A percentile compares a stretch with the other conserved stretches of the same genome.
Conservation (phyloP, 1,140 invertebrate genomes). For the Drosophila virilis region DNA sequence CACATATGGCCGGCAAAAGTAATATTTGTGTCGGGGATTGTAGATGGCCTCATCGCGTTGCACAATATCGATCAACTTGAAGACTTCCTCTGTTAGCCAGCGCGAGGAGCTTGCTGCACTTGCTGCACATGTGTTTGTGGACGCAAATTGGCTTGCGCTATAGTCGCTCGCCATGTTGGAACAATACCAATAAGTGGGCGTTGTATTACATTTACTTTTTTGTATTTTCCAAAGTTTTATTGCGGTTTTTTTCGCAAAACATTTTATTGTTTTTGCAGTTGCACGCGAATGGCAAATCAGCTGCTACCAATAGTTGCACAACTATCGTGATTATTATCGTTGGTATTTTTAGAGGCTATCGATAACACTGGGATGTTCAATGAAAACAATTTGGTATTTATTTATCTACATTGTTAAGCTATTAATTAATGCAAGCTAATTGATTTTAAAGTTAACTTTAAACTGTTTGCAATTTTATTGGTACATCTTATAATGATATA, state of each 20-base stretch:
- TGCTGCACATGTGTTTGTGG: conserved; percentile 50
- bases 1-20: conserved; percentile 81
- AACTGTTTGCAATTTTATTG: no score
- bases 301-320: conserved; percentile 8
- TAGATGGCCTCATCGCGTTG: conserved; percentile 81
- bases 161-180: conserved; percentile 62
- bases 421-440: no score
- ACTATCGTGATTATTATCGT: not conserved
- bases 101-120: conserved; percentile 65
- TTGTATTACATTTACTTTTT: conserved; percentile 17
- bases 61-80: conserved; percentile 79
- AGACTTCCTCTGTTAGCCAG: conserved; percentile 81
- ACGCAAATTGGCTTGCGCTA: conserved; percentile 51
- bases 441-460: no score
- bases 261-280: conserved; percentile 45
- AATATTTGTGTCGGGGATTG: conserved; percentile 80
- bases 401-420: no score
- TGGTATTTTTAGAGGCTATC: not conserved
- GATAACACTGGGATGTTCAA: not conserved
- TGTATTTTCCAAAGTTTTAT: conserved; percentile 29
- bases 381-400: not conserved
- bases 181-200: not conserved
- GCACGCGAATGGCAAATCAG: conserved; percentile 41
- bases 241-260: conserved; percentile 42
- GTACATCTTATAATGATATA: no score